Evolutionary conservation across 2,797 vertebrate genomes (phyloP).

Genomic region (Aplochiton taeniatus): DNA sequence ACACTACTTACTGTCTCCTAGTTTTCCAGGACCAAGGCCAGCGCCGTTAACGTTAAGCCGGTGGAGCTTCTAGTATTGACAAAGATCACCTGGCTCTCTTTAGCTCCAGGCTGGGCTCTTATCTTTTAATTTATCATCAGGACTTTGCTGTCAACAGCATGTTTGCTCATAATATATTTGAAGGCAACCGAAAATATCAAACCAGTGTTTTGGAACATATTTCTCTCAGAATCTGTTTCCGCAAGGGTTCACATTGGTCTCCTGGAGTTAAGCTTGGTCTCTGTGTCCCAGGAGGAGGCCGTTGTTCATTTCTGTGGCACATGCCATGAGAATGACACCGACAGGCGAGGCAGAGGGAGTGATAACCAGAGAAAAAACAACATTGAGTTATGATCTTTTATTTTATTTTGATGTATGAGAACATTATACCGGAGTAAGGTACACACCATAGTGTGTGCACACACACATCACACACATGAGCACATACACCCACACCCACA

Average conservation of each 20-base stretch:
- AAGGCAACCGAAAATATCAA: too few species aligned
- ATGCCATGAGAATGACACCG: slow-evolving; percentile 23
- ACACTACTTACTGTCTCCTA: slow-evolving; percentile 24
- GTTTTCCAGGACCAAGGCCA: slow-evolving; percentile 40
- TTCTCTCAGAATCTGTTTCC: too few species aligned
- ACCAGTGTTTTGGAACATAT: too few species aligned
- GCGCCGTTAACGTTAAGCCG: not conserved
- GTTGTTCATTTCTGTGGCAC: slow-evolving; percentile 38
- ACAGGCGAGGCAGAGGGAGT: slow-evolving; percentile 15
- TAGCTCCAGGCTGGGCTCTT: too few species aligned
- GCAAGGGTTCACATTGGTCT: too few species aligned
- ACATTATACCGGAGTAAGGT: too few species aligned
- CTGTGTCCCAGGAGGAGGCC: not conserved
- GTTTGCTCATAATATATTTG: too few species aligned
- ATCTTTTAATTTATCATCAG: too few species aligned
- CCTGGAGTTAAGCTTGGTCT: not conserved
- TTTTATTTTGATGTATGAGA: not conserved
- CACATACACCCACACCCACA: not conserved
- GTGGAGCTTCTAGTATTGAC: not conserved
- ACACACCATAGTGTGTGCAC: too few species aligned
- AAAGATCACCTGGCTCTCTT: not conserved
- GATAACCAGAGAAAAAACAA: slow-evolving; percentile 1
- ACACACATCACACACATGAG: not conserved
- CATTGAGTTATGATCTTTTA: slow-evolving; percentile 26
- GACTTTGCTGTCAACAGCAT: too few species aligned